Evolutionary conservation across 2,113 vertebrate species (phyloP).

Genomic region (Pachycephala philippinensis): DNA sequence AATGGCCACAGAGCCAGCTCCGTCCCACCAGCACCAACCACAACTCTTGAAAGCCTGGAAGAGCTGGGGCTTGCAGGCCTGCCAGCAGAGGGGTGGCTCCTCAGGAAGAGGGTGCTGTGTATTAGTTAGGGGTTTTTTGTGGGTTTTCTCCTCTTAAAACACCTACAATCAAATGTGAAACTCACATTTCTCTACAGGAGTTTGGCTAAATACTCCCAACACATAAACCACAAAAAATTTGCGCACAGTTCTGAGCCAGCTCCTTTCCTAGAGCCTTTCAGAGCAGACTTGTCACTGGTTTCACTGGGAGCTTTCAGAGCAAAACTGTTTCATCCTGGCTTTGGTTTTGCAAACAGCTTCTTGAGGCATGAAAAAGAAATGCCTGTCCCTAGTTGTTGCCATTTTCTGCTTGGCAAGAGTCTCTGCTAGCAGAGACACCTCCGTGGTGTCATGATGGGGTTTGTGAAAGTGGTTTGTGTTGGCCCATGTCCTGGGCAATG

Average conservation of each 20-base stretch:
- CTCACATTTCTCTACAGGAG: neutral
- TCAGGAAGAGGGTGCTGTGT: neutral
- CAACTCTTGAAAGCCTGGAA: neutral
- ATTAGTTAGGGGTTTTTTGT: neutral
- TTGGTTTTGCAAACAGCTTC: neutral
- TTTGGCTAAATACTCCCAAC: neutral
- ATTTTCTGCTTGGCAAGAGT: neutral
- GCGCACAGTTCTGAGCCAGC: neutral
- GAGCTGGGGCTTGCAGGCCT: neutral
- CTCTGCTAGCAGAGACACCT: neutral
- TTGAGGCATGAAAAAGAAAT: neutral
- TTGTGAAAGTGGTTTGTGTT: neutral
- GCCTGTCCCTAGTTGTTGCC: neutral
- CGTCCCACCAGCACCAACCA: accelerated
- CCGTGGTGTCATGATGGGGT: neutral
- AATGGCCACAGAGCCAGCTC: neutral
- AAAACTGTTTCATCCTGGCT: neutral
- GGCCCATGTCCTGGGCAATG: neutral
- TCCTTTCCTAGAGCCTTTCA: neutral
- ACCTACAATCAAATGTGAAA: neutral
- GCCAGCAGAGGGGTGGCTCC: neutral
- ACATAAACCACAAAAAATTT: neutral
- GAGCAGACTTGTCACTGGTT: neutral
- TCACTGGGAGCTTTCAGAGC: neutral
- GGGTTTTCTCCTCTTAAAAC: neutral